Percentiles rank a stretch among this genome's conserved stretches.
These are phyloP conservation scores for Anneissia japonica DNA, from an alignment of 35 echinoderm and acorn worm species.

Conservation along the genomic window DNA sequence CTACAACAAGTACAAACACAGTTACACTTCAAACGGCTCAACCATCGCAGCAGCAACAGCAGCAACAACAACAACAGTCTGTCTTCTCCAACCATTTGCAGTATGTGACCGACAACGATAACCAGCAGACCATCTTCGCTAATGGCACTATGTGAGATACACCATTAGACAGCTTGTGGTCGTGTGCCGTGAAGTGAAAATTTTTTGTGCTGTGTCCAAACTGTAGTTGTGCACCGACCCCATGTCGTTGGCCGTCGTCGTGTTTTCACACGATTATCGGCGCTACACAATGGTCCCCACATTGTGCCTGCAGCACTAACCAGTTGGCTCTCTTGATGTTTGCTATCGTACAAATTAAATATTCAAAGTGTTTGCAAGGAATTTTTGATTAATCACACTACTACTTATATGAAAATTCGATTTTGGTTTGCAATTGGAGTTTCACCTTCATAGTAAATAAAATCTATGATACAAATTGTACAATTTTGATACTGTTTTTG, in stretches of 20 bases:
- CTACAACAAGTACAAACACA: not conserved
- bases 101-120: conserved; percentile 84
- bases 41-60: conserved; percentile 7
- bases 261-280: not conserved
- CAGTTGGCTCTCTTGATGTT: not conserved
- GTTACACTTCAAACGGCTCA: not conserved
- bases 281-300: not conserved
- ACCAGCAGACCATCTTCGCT: conserved; percentile 91
- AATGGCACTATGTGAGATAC: conserved; percentile 99
- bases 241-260: not conserved
- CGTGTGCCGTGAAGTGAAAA: not conserved
- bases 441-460: too few relatives aligned
- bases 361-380: too few relatives aligned
- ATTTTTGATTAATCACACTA: too few relatives aligned
- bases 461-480: too few relatives aligned
- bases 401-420: too few relatives aligned
- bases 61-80: conserved; percentile 46
- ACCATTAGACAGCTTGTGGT: not conserved
- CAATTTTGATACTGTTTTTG: too few relatives aligned
- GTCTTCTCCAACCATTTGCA: conserved; percentile 91
- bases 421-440: too few relatives aligned
- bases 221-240: not conserved
- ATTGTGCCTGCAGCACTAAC: not conserved
- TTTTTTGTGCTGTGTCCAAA: not conserved
- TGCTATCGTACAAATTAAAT: too few relatives aligned